Evolutionary conservation across 2,113 vertebrate genomes (phyloP), one percentile per base, ranked within the genome.

Genomic region (Polypterus senegalus): DNA sequence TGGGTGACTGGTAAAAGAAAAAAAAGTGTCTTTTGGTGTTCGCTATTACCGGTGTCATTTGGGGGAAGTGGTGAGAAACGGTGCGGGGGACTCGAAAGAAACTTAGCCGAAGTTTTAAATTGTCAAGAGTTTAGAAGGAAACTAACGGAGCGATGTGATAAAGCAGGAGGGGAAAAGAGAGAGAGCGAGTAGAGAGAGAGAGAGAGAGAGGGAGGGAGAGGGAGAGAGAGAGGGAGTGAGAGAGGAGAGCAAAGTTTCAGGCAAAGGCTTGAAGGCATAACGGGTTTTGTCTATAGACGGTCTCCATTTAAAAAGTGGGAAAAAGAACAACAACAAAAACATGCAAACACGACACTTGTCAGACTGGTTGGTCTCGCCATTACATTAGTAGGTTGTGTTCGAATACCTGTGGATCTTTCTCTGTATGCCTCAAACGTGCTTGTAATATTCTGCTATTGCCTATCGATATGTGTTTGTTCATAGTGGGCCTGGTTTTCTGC

Each of bases 221-320:
- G 73, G 76, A 73, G 72, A 62, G 60, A 61, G 57, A 48, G 66
- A 63, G 66, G 62, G 69, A 66, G 70, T 67, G 49, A n/a, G 63
- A 71, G 75, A 60, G 73, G 73, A 64, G 69, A 71, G 76, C 79
- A 84, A 82, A 79, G 81, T 80, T 66, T 66, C 61, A 51, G 49
- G 6, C 9, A 11, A 55, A 65, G 54, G 56, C 62, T 54, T 62
- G 48, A 48, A 62, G 46, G 56, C 46, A 44, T 7, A 59, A 67
- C 71, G 73, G 65, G 65, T 58, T 61, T 61, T 48, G 46, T 47
- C 46, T 9, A 27, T 58, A 9, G 65, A 7, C 53, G 70, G 68
- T 70, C 71, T 71, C 62, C 70, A 67, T 65, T 56, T 61, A 66
- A 70, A 61, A 67, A 66, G 9, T 57, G 9, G 9, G 6, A 51